These are phyloP conservation scores for Jaculus jaculus DNA, from an alignment of 2,113 vertebrate species.

Conservation along the genomic window DNA sequence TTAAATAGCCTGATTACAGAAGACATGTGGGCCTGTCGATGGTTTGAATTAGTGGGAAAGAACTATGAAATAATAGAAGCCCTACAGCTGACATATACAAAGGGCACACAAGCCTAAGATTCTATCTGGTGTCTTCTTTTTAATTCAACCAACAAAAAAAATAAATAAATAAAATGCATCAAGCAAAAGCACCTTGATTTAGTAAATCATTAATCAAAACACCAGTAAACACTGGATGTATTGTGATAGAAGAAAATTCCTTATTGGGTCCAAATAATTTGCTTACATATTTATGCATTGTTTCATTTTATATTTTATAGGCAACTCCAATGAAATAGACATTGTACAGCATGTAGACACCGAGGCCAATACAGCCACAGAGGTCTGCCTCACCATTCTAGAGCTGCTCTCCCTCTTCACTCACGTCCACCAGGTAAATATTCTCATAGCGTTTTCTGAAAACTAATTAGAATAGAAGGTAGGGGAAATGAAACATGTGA, in stretches of 20 bases:
- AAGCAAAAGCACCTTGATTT: slow-evolving; percentile 43
- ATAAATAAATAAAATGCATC: too few relatives aligned
- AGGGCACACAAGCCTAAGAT: background rate
- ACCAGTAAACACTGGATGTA: background rate
- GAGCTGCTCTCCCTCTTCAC: slow-evolving; percentile 95
- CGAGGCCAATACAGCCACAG: slow-evolving; percentile 95
- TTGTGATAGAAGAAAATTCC: background rate
- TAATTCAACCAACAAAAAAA: background rate
- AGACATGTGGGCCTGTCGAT: background rate
- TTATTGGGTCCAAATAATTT: background rate
- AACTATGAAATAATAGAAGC: background rate
- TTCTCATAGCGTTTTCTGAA: background rate
- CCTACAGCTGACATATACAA: background rate
- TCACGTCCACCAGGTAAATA: slow-evolving; percentile 92
- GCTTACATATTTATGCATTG: background rate
- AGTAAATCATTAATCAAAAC: slow-evolving; percentile 29
- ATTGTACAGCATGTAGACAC: slow-evolving; percentile 92
- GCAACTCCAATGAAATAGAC: slow-evolving; percentile 91
- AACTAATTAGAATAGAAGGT: background rate
- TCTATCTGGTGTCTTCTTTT: background rate
- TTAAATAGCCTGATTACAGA: background rate
- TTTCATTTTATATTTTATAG: slow-evolving; percentile 74
- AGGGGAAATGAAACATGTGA: background rate
- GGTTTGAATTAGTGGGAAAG: background rate
- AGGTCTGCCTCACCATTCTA: slow-evolving; percentile 94